Evolutionary conservation across 2,113 vertebrate species (phyloP), one percentile per base, ranked within the genome.

Genomic region (Lonchura striata): DNA sequence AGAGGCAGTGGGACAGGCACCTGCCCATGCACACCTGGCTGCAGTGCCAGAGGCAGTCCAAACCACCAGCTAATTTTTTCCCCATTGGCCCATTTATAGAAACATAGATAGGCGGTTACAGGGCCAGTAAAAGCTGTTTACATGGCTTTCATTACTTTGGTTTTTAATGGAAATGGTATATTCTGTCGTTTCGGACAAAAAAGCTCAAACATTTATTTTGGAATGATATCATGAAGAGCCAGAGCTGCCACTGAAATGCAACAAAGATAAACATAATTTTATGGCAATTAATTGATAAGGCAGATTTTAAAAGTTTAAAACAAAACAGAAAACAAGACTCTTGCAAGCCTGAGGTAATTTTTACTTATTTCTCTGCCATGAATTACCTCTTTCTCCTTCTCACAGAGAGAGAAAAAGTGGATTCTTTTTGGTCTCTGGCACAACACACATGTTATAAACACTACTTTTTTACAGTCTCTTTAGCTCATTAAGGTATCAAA

Each of bases 401-500:
- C 19, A 19, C 14, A 27, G 15, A n/a, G 33, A 59, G 53, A 90
- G 61, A 93, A 88, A 71, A 96, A 88, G 44, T 56, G 64, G 76
- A 81, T 95, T 78, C 27, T 60, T 90, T 93, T 86, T 75, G 47
- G 76, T 90, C 68, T 80, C 92, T 96, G 95, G 91, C 92, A 92
- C 52, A 68, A 77, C 0, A 0, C 24, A 19, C 24, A 37, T 13
- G 31, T 91, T 93, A 88, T 88, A 96, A 97, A 92, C 64, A 75
- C 72, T 60, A 41, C 30, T 81, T 88, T 95, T 94, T 95, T 81
- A 94, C 1, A n/a, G 60, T 39, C 91, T 94, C 44, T 94, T 97
- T 94, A 96, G 92, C 86, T 97, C 88, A 93, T 95, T 95, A 93
- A 92, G 86, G 69, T 94, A 97, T 95, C 92, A 92, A 78, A 92